Percentiles rank a stretch among this genome's conserved stretches.
Conservation (phyloP, 2,113 vertebrate genomes). For the Bubo scandiacus region DNA sequence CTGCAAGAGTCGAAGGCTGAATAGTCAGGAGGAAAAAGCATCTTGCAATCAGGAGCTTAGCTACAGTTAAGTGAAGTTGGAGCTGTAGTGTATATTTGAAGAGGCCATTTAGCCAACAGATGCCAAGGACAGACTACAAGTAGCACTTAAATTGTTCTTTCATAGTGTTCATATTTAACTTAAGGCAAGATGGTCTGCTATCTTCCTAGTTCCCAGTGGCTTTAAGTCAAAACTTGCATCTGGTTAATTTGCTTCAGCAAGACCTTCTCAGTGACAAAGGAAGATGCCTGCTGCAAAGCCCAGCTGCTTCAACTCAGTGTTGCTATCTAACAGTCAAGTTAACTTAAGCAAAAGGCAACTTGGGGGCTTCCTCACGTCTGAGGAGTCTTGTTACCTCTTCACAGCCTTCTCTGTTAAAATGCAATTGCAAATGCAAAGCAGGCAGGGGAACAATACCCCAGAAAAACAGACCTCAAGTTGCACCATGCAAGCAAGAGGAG, state of each 20-base stretch:
- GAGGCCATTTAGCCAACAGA: slow-evolving; percentile 20
- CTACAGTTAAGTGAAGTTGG: background rate
- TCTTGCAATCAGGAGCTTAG: background rate
- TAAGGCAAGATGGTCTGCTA: background rate
- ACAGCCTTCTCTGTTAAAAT: background rate
- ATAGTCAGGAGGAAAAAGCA: slow-evolving; percentile 12
- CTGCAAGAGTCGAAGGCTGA: background rate
- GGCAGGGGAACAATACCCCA: background rate
- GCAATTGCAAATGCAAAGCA: background rate
- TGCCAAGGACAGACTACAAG: slow-evolving; percentile 31
- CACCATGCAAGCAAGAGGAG: background rate
- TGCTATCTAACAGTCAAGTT: background rate
- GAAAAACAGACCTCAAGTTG: background rate
- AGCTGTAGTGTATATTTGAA: background rate
- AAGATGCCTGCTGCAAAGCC: background rate
- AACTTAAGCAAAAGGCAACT: background rate
- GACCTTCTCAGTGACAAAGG: background rate
- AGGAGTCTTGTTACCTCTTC: background rate
- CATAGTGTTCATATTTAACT: background rate
- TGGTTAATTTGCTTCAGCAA: background rate
- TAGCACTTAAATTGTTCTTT: background rate
- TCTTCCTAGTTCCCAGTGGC: background rate
- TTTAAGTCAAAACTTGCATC: background rate
- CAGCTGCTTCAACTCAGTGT: background rate
- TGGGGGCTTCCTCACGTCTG: background rate